Evolutionary conservation across 1,140 invertebrate species (phyloP).

Genomic region (Drosophila nigromelanica): DNA sequence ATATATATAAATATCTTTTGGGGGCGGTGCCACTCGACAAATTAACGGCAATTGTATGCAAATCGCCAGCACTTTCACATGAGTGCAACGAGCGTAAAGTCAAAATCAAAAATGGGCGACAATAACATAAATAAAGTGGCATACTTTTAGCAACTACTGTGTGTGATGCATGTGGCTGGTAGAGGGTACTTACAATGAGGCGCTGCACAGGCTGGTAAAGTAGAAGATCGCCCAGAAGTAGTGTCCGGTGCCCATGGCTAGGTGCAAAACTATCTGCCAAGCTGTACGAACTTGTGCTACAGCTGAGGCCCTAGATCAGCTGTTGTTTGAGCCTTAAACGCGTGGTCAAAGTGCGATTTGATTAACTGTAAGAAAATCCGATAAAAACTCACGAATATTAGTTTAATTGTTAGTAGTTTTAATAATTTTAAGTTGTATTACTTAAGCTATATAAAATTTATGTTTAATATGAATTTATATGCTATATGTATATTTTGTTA

Average conservation of each 20-base stretch:
- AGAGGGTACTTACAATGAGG: slow-evolving; percentile 81
- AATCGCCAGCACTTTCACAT: slow-evolving; percentile 41
- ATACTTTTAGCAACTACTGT: slow-evolving; percentile 59
- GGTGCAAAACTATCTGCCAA: slow-evolving; percentile 21
- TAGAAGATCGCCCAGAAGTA: slow-evolving; percentile 83
- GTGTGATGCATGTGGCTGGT: slow-evolving; percentile 20
- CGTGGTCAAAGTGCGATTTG: slow-evolving; percentile 19
- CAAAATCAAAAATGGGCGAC: slow-evolving; percentile 32
- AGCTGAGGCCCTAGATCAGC: slow-evolving; percentile 1
- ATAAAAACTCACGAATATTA: neutral
- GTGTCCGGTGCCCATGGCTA: slow-evolving; percentile 82
- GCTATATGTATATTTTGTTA: no score
- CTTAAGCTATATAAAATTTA: no score
- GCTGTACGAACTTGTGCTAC: neutral
- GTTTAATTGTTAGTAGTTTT: neutral
- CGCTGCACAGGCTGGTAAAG: slow-evolving; percentile 84
- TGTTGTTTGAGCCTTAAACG: slow-evolving; percentile 12
- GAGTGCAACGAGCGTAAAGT: slow-evolving; percentile 55
- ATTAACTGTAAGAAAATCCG: slow-evolving; percentile 7
- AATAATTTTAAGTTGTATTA: neutral
- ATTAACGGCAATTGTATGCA: slow-evolving; percentile 78
- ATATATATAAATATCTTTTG: slow-evolving; percentile 8
- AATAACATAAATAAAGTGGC: slow-evolving; percentile 44
- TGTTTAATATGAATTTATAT: no score
- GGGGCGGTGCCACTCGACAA: slow-evolving; percentile 37